Base-by-base conservation (phyloP, 2,797 vertebrate genomes). In the Triplophysa bombifrons region DNA sequence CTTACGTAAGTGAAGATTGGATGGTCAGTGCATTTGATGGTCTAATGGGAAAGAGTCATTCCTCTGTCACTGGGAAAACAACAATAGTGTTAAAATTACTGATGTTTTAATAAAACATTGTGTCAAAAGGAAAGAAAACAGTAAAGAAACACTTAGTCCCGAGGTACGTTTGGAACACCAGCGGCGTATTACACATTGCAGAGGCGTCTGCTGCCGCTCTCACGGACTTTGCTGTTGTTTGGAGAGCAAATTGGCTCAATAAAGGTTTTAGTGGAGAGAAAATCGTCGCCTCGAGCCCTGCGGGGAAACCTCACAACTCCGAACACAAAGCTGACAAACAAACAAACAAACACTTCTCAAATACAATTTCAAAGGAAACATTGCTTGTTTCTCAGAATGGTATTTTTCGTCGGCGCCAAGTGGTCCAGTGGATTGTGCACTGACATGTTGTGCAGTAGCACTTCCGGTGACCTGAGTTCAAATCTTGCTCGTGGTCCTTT, bases 181-280 rank as follows among this genome's bases (percentile, higher is more conserved):
- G 22, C 25, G 55, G 67, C 66, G 56, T 77, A 56, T 77, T 46
- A 58, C 69, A 25, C 74, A 74, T 38, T 53, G 27, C 22, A 3
- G 63, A 63, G 12, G 56, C 51, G 50, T 64, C 60, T 75, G 22
- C 64, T 53, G 51, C 51, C 55, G 61, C 41, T 34, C 60, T 71
- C 53, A 71, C 73, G 79, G 63, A 74, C 64, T 75, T 74, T 53
- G 60, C 72, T 79, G 56, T 81, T 79, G 75, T 74, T 69, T 76
- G 22, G 22, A 55, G 51, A 74, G 76, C 61, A 80, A 85, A 74
- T 79, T 64, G 66, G 78, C 48, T 72, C 74, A 78, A 60, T 64
- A 63, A 69, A 75, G 12, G 55, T 78, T 82, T 80, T 71, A 83
- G 55, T 53, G 44, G 78, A 78, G 66, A 70, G 71, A 63, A 64